Conservation (phyloP, 2,797 vertebrate genomes). For the Sebastes reedi region DNA sequence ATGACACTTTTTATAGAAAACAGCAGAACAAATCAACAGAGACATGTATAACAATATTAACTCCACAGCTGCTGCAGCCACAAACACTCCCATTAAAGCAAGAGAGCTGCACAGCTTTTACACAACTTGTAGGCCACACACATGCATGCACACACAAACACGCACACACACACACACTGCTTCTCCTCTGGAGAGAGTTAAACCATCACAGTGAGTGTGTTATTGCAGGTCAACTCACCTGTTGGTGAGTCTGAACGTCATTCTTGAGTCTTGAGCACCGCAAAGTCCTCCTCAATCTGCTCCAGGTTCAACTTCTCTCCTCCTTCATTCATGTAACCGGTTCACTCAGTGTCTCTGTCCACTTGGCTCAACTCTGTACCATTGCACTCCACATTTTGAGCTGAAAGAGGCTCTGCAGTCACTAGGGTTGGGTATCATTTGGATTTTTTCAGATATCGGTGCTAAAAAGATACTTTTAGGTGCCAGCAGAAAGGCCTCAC, state of each 20-base stretch:
- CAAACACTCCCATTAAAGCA: background rate
- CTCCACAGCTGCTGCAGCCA: background rate
- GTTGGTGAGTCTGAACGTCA: accelerated
- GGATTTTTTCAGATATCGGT: too few species aligned
- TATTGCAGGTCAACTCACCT: background rate
- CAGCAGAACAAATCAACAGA: background rate
- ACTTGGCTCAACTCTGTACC: background rate
- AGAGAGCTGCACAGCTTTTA: background rate
- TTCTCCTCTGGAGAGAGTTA: too few species aligned
- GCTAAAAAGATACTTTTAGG: too few species aligned
- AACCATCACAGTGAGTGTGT: background rate
- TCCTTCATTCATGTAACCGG: background rate
- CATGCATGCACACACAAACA: background rate
- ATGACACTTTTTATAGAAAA: background rate
- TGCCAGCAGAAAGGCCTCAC: background rate
- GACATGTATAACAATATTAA: background rate
- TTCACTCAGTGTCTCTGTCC: background rate
- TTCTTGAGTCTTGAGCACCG: background rate
- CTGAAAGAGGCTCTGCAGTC: background rate
- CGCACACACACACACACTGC: too few species aligned
- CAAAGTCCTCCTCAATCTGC: too few species aligned
- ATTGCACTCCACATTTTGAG: background rate
- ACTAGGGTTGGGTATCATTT: too few species aligned
- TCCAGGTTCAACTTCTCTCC: background rate
- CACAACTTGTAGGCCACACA: background rate